A percentile compares a stretch with the other conserved stretches of the same genome.
Conservation (phyloP, 1,140 invertebrate genomes). For the Wasmannia auropunctata region DNA sequence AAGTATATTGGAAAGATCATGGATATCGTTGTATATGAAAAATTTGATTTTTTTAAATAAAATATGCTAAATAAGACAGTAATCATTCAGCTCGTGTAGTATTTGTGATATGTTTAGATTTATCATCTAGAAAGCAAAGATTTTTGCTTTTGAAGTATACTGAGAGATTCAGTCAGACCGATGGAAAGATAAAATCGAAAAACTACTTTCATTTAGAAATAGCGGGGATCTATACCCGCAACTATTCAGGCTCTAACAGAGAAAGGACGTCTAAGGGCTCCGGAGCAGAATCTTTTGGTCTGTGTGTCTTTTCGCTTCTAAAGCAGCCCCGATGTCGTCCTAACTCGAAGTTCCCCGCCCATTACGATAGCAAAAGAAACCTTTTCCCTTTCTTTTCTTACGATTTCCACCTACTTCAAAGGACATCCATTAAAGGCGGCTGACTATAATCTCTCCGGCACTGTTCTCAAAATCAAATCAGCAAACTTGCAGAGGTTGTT, state of each 20-base stretch:
- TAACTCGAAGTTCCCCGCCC: conserved; percentile 47
- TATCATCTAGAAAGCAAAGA: not conserved
- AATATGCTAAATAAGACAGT: not conserved
- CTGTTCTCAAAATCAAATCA: conserved; percentile 55
- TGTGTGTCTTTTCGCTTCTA: conserved; percentile 39
- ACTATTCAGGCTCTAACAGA: conserved; percentile 56
- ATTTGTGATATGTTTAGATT: not conserved
- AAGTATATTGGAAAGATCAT: not conserved
- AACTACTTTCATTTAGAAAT: conserved; percentile 64
- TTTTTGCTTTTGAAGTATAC: conserved; percentile 36
- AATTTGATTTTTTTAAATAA: not conserved
- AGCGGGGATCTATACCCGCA: conserved; percentile 42
- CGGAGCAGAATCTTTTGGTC: conserved; percentile 47
- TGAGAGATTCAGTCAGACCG: not conserved
- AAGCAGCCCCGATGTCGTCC: conserved; percentile 28
- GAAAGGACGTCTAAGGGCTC: conserved; percentile 45
- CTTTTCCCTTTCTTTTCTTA: conserved; percentile 43
- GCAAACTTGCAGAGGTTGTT: not conserved
- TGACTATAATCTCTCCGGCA: conserved; percentile 44
- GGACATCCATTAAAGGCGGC: conserved; percentile 62
- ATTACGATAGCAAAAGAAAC: conserved; percentile 60
- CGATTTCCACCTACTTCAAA: conserved; percentile 67
- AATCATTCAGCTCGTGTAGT: not conserved
- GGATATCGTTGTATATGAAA: not conserved
- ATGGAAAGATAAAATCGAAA: conserved; percentile 58